Conservation (phyloP, 1,140 invertebrate genomes). For the Drosophila chauvacae region DNA sequence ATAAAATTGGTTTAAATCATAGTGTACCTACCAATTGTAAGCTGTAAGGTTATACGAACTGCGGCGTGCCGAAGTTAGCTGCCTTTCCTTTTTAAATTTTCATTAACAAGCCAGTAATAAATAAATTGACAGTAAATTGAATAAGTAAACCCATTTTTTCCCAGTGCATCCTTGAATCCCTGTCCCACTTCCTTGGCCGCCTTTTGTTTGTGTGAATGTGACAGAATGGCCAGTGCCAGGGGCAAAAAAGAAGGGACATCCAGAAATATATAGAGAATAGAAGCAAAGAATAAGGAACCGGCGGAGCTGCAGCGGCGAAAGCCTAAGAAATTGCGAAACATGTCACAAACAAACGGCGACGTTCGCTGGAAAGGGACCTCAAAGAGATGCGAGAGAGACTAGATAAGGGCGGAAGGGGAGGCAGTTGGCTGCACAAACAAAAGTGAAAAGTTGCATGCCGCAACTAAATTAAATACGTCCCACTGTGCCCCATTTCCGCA, state of each 20-base stretch:
- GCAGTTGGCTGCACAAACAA: slow-evolving; percentile 15
- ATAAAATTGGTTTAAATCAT: too few species aligned
- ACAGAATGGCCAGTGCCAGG: slow-evolving; percentile 32
- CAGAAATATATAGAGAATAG: slow-evolving; percentile 6
- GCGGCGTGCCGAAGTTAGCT: too few species aligned
- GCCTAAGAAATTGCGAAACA: slow-evolving; percentile 63
- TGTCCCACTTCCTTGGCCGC: slow-evolving; percentile 25
- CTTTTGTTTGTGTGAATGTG: slow-evolving; percentile 13
- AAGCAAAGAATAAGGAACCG: slow-evolving; percentile 5
- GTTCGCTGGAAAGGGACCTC: slow-evolving; percentile 11
- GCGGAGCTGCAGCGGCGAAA: slow-evolving; percentile 29
- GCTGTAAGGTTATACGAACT: too few species aligned
- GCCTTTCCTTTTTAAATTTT: too few species aligned
- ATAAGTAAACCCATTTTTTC: not conserved
- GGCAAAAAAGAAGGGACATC: slow-evolving; percentile 20
- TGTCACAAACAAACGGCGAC: slow-evolving; percentile 42
- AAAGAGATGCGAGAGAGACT: slow-evolving; percentile 16
- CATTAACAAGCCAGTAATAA: not conserved
- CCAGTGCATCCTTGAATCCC: slow-evolving; percentile 13
- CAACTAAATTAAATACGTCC: slow-evolving; percentile 42
- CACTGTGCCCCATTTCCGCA: slow-evolving; percentile 25
- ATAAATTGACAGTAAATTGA: too few species aligned
- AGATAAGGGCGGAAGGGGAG: not conserved
- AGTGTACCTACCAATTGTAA: too few species aligned
- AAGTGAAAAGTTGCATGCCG: slow-evolving; percentile 37